Evolutionary conservation across 2,797 vertebrate genomes (phyloP).

Genomic region (Microchirus variegatus): DNA sequence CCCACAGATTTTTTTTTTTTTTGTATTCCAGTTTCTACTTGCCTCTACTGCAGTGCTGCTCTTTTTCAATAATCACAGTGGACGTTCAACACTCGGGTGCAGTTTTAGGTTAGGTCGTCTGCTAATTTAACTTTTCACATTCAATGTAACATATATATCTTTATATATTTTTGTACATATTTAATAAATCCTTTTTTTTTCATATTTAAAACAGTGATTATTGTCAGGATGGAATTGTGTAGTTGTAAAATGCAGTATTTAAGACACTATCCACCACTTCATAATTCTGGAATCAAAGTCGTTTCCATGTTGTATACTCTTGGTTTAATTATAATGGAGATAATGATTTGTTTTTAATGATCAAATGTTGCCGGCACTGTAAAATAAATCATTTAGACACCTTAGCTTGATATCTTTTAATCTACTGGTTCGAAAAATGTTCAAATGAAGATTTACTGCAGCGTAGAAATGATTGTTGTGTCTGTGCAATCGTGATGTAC

Average conservation of each 20-base stretch:
- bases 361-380: slow-evolving; percentile 27
- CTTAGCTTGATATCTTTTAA: background rate
- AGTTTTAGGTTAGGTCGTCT: slow-evolving; percentile 12
- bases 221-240: slow-evolving; percentile 30
- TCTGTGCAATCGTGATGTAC: slow-evolving; percentile 20
- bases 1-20: slow-evolving; percentile 17
- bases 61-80: slow-evolving; percentile 8
- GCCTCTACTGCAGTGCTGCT: slow-evolving; percentile 31
- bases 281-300: slow-evolving; percentile 36
- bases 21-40: slow-evolving; percentile 42
- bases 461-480: slow-evolving; percentile 19
- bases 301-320: slow-evolving; percentile 7
- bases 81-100: slow-evolving; percentile 18
- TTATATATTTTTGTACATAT: slow-evolving; percentile 70
- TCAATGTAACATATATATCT: slow-evolving; percentile 15
- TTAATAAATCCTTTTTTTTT: slow-evolving; percentile 35
- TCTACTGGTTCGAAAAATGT: slow-evolving; percentile 6
- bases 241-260: slow-evolving; percentile 67
- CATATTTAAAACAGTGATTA: slow-evolving; percentile 64
- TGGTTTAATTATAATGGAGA: slow-evolving; percentile 13
- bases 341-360: background rate
- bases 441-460: slow-evolving; percentile 32
- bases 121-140: slow-evolving; percentile 58
- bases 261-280: slow-evolving; percentile 43
- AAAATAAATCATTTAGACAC: slow-evolving; percentile 2